These are phyloP conservation scores for Limnephilus lunatus DNA, from an alignment of 2,888 invertebrate genomes.

Conservation along the genomic window DNA sequence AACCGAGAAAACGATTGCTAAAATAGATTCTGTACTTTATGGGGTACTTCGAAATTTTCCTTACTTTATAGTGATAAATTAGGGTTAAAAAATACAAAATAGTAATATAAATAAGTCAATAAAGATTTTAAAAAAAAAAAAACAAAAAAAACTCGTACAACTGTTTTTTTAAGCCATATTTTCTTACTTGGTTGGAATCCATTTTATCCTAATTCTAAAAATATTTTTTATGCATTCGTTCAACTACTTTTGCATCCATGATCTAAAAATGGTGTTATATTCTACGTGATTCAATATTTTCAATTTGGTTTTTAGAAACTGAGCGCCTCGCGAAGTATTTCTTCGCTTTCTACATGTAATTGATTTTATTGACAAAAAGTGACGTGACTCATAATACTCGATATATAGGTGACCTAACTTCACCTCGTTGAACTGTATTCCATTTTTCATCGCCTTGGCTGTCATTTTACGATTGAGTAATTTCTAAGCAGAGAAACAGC, in stretches of 20 bases:
- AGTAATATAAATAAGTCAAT: no score
- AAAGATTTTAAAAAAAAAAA: no score
- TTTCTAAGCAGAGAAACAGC: not conserved
- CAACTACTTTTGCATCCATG: not conserved
- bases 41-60: no score
- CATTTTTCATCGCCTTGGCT: not conserved
- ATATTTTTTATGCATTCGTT: no score
- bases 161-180: no score
- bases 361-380: not conserved
- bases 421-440: not conserved
- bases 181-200: no score
- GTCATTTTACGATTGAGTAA: not conserved
- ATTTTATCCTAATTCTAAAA: no score
- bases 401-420: not conserved
- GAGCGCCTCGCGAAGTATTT: not conserved
- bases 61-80: no score
- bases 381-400: not conserved
- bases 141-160: no score
- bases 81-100: no score
- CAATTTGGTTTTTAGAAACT: not conserved
- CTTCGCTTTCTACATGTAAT: not conserved
- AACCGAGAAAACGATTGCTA: no score
- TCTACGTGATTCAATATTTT: not conserved
- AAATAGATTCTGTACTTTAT: no score
- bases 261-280: not conserved